Evolutionary conservation across 2,888 invertebrate genomes (phyloP), one percentile per base, ranked within the genome.

Genomic region (Clostera curtula): DNA sequence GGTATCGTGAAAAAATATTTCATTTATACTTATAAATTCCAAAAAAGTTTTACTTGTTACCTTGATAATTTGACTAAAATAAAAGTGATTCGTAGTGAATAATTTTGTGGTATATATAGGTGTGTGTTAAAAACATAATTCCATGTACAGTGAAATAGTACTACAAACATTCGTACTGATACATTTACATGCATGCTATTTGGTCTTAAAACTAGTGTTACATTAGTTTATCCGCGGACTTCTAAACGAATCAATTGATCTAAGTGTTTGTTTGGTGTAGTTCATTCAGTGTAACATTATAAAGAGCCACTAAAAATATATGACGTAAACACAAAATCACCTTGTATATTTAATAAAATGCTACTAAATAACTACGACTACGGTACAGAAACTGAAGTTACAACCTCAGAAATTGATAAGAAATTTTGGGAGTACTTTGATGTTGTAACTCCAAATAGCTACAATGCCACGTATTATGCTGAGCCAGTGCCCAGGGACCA

Each of bases 371-470:
- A 37, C 5, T 46, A 45, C n/a, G 53, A 55, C 4, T 46, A 51
- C 9, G 42, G 38, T 2, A 39, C 34, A 0, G 5, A 19, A 1
- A 12, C 24, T 4, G 40, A 45, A 21, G 30, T 36, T 5, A 46
- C 48, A 2, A 57, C 67, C 0, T 50, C 56, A 1, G 56, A 47
- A 2, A 48, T 68, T 1, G 68, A 74, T 29, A 56, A 46, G 11
- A 46, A 63, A 19, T 74, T 79, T 29, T 76, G 75, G 75, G 77
- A 77, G 3, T 76, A 76, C 34, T 77, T 77, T 13, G 76, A 77
- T 5, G 44, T 34, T 1, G 36, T 43, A 9, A 46, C 43, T 0
- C 52, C 52, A 1, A 19, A 37, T 0, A 23, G 31, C 2, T 31
- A 46, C 1, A 56, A 45, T 12, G 16, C 25, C 9, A 43, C 43